Conservation (phyloP, 2,797 vertebrate genomes). For the Hyperoplus lanceolatus region DNA sequence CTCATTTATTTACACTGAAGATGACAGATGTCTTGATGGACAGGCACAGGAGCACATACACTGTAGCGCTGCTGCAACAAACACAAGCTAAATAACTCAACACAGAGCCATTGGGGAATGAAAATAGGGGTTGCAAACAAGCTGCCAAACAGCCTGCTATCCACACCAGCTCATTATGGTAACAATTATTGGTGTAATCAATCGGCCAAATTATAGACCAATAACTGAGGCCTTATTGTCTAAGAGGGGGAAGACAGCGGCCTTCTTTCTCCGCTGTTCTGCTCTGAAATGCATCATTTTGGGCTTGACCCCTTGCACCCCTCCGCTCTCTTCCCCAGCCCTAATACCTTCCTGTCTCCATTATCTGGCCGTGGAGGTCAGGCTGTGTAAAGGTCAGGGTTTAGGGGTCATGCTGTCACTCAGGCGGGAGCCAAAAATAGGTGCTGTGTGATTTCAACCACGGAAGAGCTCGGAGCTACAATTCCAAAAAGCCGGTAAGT, state of each 20-base stretch:
- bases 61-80: conserved; percentile 28
- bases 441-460: conserved; percentile 79
- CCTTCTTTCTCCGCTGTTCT: conserved; percentile 69
- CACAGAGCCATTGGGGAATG: conserved; percentile 18
- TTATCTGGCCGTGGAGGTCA: conserved; percentile 76
- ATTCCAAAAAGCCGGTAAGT: conserved; percentile 51
- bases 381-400: conserved; percentile 81
- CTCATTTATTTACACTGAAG: not conserved
- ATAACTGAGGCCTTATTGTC: conserved; percentile 83
- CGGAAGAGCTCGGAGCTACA: conserved; percentile 63
- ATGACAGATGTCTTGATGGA: conserved; percentile 23
- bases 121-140: conserved; percentile 42
- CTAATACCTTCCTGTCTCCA: conserved; percentile 89
- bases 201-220: conserved; percentile 72
- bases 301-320: conserved; percentile 82
- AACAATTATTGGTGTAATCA: conserved; percentile 83
- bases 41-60: not conserved
- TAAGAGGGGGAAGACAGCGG: conserved; percentile 55
- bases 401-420: conserved; percentile 81
- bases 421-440: conserved; percentile 81
- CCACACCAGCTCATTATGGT: conserved; percentile 83
- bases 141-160: conserved; percentile 53
- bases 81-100: conserved; percentile 44
- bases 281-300: conserved; percentile 74
- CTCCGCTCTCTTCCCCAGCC: conserved; percentile 59